Evolutionary conservation across 2,113 vertebrate species (phyloP).

Genomic region (Bos javanicus): DNA sequence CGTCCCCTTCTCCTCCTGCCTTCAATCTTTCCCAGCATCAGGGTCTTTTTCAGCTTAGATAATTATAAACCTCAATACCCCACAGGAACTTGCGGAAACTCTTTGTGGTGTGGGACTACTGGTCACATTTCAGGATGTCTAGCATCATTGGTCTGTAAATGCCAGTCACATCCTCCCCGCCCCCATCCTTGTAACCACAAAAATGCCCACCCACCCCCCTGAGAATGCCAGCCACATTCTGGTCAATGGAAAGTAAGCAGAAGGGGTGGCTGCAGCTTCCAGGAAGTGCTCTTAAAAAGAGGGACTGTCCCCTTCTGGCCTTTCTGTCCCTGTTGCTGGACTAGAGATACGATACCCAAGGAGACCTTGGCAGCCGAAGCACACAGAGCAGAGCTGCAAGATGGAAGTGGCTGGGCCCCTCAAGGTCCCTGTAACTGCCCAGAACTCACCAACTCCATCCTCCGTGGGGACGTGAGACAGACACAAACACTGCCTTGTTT

Average conservation of each 20-base stretch:
- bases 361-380: background rate
- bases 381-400: background rate
- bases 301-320: background rate
- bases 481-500: background rate
- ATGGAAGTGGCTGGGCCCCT: background rate
- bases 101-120: background rate
- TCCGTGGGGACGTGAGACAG: background rate
- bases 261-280: background rate
- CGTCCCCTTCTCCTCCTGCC: background rate
- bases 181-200: background rate
- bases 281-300: background rate
- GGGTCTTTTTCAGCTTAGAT: background rate
- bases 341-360: background rate
- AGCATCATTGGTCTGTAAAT: background rate
- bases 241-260: background rate
- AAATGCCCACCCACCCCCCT: background rate
- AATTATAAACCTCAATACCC: background rate
- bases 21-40: background rate
- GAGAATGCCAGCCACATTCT: background rate
- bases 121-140: background rate
- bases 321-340: background rate
- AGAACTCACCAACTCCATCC: background rate
- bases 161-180: too few relatives aligned
- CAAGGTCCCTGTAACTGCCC: background rate
- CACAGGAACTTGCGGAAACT: background rate